phyloP scores from a whole-genome alignment of 1,140 invertebrate genomes.

The Polypedilum vanderplanki region DNA sequence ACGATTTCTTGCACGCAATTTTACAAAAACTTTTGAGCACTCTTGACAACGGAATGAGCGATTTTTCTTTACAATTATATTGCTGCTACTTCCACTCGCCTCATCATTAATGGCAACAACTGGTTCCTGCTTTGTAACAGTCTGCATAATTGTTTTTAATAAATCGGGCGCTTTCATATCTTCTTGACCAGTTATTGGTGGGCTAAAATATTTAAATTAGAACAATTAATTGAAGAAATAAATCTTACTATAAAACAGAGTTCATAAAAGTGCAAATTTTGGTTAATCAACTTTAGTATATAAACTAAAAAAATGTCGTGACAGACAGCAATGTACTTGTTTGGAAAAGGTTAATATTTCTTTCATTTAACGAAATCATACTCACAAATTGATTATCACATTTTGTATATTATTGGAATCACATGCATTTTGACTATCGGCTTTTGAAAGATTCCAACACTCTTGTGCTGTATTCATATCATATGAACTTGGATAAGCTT shows the following conservation, averaged over 20 bases:
- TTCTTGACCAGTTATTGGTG: conserved; percentile 6
- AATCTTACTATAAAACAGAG: background rate
- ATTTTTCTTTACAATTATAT: conserved; percentile 7
- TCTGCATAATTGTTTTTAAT: conserved; percentile 4
- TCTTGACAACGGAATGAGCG: conserved; percentile 30
- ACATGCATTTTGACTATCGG: conserved; percentile 24
- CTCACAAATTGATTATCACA: conserved; percentile 28
- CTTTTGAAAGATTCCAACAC: conserved; percentile 35
- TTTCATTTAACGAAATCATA: conserved; percentile 1
- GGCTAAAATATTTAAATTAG: conserved; percentile 16
- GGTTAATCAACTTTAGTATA: too few species aligned
- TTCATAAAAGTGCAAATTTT: background rate
- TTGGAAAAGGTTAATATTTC: too few species aligned
- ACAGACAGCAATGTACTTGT: too few species aligned
- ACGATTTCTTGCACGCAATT: conserved; percentile 6
- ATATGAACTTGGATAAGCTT: conserved; percentile 30
- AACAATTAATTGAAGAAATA: background rate
- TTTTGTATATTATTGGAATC: conserved; percentile 25
- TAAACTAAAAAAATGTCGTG: too few species aligned
- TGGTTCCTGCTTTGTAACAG: conserved; percentile 5
- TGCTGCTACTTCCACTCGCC: conserved; percentile 13
- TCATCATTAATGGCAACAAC: background rate
- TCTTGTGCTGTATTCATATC: conserved; percentile 31
- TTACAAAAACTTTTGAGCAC: conserved; percentile 28
- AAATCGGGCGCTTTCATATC: background rate